Percentiles rank a stretch among this genome's conserved stretches.
Evolutionary conservation across 2,888 invertebrate genomes (phyloP).

Genomic region (Melanotus villosus): DNA sequence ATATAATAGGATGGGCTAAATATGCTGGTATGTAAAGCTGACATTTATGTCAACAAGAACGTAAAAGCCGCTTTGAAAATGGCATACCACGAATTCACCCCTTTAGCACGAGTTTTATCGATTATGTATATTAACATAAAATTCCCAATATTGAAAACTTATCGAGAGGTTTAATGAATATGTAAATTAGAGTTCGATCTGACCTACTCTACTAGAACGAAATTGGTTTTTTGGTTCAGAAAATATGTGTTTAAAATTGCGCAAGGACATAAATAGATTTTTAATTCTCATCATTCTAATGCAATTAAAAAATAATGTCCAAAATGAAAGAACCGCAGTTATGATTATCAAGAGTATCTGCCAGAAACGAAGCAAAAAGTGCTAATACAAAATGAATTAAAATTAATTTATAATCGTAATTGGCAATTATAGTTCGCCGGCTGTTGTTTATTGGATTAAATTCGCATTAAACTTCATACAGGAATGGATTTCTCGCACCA

Average conservation of each 20-base stretch:
- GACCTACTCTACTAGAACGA: slow-evolving; percentile 7
- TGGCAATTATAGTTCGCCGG: slow-evolving; percentile 15
- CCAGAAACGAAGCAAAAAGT: neutral
- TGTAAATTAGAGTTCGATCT: slow-evolving; percentile 29
- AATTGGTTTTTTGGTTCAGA: slow-evolving; percentile 1
- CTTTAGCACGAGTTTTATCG: slow-evolving; percentile 25
- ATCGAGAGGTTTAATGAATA: slow-evolving; percentile 36
- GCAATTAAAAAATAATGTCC: neutral
- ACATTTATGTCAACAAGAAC: slow-evolving; percentile 22
- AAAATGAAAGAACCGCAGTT: neutral
- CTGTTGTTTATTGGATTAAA: slow-evolving; percentile 19
- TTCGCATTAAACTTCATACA: neutral
- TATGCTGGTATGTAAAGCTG: neutral
- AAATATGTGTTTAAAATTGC: slow-evolving; percentile 11
- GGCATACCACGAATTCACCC: slow-evolving; percentile 23
- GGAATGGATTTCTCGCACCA: neutral
- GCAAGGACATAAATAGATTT: slow-evolving; percentile 1
- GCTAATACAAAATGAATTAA: neutral
- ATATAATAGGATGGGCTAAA: neutral
- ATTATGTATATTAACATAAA: slow-evolving; percentile 38
- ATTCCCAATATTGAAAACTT: slow-evolving; percentile 39
- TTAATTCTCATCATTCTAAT: neutral
- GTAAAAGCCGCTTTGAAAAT: slow-evolving; percentile 18
- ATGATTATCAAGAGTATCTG: neutral
- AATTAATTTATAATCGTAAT: slow-evolving; percentile 21